phyloP scores from a whole-genome alignment of 2,888 invertebrate genomes.

The Trissolcus japonicus region DNA sequence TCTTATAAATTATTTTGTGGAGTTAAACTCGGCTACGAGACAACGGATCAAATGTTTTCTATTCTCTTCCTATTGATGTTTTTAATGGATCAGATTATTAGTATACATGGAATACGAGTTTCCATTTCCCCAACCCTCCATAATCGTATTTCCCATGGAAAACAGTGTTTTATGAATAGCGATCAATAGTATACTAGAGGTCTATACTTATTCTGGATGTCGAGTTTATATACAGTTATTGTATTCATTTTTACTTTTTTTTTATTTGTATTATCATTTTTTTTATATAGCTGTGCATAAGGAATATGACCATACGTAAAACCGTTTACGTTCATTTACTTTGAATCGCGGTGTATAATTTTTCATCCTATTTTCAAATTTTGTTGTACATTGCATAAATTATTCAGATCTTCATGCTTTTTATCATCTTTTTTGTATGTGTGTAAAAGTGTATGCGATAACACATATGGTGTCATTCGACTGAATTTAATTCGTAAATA shows the following conservation, averaged over 20 bases:
- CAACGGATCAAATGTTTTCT: neutral
- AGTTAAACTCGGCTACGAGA: neutral
- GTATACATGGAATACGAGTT: no score
- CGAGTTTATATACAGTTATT: constrained; percentile 10
- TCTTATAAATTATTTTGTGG: no score
- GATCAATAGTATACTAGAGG: constrained; percentile 40
- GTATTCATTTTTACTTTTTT: no score
- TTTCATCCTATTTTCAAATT: no score
- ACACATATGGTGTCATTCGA: no score
- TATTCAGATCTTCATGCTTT: constrained; percentile 12
- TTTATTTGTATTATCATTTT: no score
- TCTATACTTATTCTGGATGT: constrained; percentile 35
- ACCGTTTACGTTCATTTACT: no score
- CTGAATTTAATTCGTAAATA: no score
- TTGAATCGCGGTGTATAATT: neutral
- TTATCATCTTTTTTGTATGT: constrained; percentile 21
- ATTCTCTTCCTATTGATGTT: constrained; percentile 14
- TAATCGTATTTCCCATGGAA: constrained; percentile 40
- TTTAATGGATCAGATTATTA: constrained; percentile 6
- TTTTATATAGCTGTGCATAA: no score
- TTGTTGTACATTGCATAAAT: neutral
- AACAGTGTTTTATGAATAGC: constrained; percentile 32
- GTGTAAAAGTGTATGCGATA: constrained; percentile 32
- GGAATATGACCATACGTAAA: no score
- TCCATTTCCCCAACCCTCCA: constrained; percentile 9